phyloP scores from a whole-genome alignment of 1,140 invertebrate species.

The Lineus longissimus region DNA sequence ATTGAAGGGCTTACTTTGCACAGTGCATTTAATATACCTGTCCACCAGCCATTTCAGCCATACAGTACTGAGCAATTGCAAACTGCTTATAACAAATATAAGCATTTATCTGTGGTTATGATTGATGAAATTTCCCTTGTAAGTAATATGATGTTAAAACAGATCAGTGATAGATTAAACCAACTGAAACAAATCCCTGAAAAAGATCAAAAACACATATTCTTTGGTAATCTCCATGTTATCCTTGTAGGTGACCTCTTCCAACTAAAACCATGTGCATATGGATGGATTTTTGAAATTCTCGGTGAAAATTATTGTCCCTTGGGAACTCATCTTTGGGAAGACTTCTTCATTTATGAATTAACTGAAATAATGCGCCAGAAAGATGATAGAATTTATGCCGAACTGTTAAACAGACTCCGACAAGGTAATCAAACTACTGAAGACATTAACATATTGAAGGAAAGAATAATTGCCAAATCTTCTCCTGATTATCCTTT shows the following conservation, averaged over 20 bases:
- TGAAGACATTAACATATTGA: neutral
- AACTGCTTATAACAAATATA: neutral
- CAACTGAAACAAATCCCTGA: neutral
- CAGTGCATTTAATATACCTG: constrained; percentile 24
- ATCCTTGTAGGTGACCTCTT: neutral
- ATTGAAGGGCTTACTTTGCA: constrained; percentile 22
- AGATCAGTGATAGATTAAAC: neutral
- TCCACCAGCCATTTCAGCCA: constrained; percentile 10
- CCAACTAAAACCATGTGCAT: neutral
- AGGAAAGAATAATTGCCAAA: neutral
- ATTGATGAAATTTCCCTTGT: constrained; percentile 17
- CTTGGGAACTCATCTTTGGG: neutral
- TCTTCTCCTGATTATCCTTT: neutral
- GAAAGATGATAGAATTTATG: neutral
- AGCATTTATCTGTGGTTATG: neutral
- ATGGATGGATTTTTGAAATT: neutral
- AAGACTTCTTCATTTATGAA: neutral
- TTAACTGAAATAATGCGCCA: neutral
- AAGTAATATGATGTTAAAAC: constrained; percentile 9
- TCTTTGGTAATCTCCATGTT: neutral
- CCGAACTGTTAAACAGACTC: neutral
- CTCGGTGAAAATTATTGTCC: neutral
- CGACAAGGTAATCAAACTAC: neutral
- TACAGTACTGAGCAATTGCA: neutral
- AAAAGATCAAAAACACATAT: too few species aligned